Conservation (phyloP, 1,140 invertebrate species). For the Agrypnia vestita region DNA sequence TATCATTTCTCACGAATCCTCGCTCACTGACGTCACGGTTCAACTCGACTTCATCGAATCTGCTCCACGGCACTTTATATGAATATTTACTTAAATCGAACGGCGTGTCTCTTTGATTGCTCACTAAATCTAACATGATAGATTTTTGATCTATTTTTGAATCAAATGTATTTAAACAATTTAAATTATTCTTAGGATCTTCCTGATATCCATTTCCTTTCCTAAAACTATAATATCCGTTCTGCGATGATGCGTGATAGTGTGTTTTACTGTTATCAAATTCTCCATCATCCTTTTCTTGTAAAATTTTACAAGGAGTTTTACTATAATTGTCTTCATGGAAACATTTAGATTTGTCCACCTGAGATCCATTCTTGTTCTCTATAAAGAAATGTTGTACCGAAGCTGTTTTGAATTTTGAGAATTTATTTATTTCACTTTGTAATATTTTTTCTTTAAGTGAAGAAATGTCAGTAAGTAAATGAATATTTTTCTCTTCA, state of each 20-base stretch:
- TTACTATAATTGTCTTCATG: slow-evolving; percentile 20
- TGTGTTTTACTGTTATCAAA: background rate
- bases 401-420: background rate
- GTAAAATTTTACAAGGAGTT: slow-evolving; percentile 33
- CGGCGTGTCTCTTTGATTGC: slow-evolving; percentile 8
- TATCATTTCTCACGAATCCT: slow-evolving; percentile 36
- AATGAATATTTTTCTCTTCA: background rate
- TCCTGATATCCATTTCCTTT: background rate
- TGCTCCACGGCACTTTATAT: background rate
- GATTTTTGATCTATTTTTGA: background rate
- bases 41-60: background rate
- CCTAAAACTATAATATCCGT: background rate
- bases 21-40: background rate
- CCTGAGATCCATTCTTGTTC: too few relatives aligned
- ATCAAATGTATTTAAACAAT: background rate
- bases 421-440: background rate
- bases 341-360: background rate
- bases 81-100: slow-evolving; percentile 10
- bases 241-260: background rate
- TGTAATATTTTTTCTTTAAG: background rate
- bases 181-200: background rate
- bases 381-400: background rate
- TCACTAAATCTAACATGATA: background rate
- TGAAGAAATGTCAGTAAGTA: background rate
- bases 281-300: background rate